Conservation (phyloP, 1,140 invertebrate genomes). For the Orius insidiosus region DNA sequence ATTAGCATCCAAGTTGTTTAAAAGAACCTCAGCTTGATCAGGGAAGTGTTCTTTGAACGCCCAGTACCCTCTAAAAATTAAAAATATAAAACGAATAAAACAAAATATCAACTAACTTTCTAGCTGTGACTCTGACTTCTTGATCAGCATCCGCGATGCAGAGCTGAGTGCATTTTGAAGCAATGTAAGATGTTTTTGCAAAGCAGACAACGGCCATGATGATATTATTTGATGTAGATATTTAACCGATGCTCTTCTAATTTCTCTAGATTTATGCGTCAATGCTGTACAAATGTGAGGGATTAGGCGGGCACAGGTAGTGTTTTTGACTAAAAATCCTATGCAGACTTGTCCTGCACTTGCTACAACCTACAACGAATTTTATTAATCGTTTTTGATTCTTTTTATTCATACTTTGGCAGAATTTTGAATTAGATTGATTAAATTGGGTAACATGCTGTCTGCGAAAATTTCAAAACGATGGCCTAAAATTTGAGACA, state of each 20-base stretch:
- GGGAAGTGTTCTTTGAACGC: constrained; percentile 81
- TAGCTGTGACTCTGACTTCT: constrained; percentile 57
- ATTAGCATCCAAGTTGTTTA: constrained; percentile 62
- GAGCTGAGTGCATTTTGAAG: constrained; percentile 75
- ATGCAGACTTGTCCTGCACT: constrained; percentile 74
- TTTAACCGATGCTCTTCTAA: constrained; percentile 65
- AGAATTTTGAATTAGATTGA: constrained; percentile 87
- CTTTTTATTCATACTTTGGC: constrained; percentile 51
- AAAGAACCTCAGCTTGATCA: constrained; percentile 67
- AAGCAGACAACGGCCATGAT: constrained; percentile 59
- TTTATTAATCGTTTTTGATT: neutral
- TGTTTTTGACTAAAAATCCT: constrained; percentile 76
- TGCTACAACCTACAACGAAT: constrained; percentile 58
- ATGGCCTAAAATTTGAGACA: constrained; percentile 64
- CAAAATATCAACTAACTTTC: constrained; percentile 36
- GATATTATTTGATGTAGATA: constrained; percentile 69
- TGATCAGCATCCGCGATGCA: constrained; percentile 84
- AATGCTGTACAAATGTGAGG: constrained; percentile 70
- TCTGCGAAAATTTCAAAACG: constrained; percentile 77
- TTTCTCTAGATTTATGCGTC: constrained; percentile 80
- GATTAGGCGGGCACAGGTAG: constrained; percentile 66
- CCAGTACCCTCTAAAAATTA: constrained; percentile 61
- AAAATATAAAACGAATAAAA: constrained; percentile 15
- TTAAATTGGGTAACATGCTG: constrained; percentile 59
- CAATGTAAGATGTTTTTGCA: constrained; percentile 63